A percentile compares a stretch with the other conserved stretches of the same genome.
Conservation (phyloP, 2,797 vertebrate genomes). For the Gobionotothen gibberifrons region DNA sequence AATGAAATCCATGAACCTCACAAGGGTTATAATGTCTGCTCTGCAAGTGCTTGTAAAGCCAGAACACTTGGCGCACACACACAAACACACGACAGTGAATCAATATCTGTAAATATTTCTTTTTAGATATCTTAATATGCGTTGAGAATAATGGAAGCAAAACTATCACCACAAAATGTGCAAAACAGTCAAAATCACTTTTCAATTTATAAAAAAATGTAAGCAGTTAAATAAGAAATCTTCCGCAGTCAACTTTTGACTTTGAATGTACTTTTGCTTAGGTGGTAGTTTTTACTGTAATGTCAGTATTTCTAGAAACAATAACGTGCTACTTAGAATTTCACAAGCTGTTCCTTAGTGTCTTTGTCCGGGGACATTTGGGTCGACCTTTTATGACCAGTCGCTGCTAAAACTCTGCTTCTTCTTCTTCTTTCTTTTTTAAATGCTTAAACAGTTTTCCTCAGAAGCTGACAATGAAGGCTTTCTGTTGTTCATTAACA, state of each 20-base stretch:
- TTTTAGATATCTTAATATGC: not conserved
- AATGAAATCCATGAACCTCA: not conserved
- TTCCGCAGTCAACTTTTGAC: too few species aligned
- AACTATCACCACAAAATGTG: not conserved
- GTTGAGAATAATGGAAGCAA: not conserved
- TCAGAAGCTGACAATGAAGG: not conserved
- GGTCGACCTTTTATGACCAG: not conserved
- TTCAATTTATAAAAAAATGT: not conserved
- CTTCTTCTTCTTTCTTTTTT: not conserved
- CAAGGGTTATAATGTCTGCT: not conserved
- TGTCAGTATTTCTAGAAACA: not conserved
- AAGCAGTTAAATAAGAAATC: not conserved
- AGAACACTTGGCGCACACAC: not conserved
- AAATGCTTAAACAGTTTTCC: not conserved
- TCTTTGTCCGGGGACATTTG: not conserved
- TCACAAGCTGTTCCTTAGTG: not conserved
- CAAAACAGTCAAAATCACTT: not conserved
- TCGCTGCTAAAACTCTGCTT: not conserved
- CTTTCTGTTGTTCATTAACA: not conserved
- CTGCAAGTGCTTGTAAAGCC: not conserved
- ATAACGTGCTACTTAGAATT: not conserved
- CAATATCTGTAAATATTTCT: not conserved
- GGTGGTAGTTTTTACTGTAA: not conserved
- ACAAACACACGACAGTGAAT: not conserved
- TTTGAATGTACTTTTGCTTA: not conserved